Evolutionary conservation across 64 coral and sea anemone species (phyloP).

Genomic region (Astreopora myriophthalma): DNA sequence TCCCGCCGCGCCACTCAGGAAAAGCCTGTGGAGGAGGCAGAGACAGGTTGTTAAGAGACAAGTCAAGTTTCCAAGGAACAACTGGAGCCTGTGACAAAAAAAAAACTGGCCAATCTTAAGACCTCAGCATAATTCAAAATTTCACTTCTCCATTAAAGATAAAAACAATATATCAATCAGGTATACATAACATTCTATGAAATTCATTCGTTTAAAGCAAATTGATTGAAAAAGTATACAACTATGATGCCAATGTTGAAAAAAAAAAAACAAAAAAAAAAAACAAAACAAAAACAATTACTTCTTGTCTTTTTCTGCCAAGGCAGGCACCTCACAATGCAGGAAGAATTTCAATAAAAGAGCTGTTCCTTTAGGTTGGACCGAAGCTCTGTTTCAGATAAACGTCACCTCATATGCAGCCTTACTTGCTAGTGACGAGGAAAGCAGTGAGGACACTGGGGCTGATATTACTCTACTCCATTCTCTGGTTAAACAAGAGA

Average conservation of each 20-base stretch:
- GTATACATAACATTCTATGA: background rate
- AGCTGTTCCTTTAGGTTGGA: background rate
- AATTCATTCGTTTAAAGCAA: background rate
- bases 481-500: too few species aligned
- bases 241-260: background rate
- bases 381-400: background rate
- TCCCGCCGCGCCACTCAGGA: too few species aligned
- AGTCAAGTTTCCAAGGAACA: too few species aligned
- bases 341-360: background rate
- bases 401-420: background rate
- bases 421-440: too few species aligned
- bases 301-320: background rate
- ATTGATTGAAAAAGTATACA: background rate
- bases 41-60: too few species aligned
- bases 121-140: too few species aligned
- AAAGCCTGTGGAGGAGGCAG: too few species aligned
- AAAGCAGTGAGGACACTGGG: too few species aligned
- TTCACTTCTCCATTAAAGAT: too few species aligned
- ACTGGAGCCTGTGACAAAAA: too few species aligned
- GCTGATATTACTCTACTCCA: too few species aligned
- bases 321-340: background rate
- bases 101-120: too few species aligned
- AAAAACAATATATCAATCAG: background rate
- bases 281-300: background rate
- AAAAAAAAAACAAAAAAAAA: background rate